Conservation (phyloP, 2,888 invertebrate genomes). For the Cataglyphis albicans region DNA sequence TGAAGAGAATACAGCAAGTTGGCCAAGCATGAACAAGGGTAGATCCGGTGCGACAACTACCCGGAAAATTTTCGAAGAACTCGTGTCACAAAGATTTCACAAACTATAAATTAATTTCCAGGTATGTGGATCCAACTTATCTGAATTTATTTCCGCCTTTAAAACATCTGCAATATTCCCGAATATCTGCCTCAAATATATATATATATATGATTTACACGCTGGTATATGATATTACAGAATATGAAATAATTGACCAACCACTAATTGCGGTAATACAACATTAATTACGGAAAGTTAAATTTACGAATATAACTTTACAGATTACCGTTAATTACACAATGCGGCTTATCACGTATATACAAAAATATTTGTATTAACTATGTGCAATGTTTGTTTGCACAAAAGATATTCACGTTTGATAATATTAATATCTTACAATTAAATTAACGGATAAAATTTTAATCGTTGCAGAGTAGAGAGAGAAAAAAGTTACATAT, state of each 20-base stretch:
- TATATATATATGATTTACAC: no score
- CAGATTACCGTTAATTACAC: neutral
- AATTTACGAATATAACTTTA: conserved; percentile 1
- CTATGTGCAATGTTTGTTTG: neutral
- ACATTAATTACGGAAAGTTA: neutral
- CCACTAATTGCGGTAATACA: neutral
- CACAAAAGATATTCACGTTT: conserved; percentile 1
- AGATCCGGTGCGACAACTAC: conserved; percentile 8
- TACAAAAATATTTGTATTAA: neutral
- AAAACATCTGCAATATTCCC: neutral
- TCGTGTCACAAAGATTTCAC: conserved; percentile 35
- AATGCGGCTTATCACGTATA: neutral
- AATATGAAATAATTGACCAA: neutral
- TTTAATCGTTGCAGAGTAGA: neutral
- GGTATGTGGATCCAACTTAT: conserved; percentile 40
- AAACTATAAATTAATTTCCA: conserved; percentile 40
- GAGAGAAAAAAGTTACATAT: neutral
- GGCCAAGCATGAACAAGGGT: conserved; percentile 54
- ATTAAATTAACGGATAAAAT: neutral
- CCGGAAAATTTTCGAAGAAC: conserved; percentile 29
- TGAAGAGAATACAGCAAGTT: conserved; percentile 20
- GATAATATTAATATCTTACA: neutral
- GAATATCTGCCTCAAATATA: neutral
- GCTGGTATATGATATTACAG: neutral
- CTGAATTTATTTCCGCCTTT: neutral